These are phyloP conservation scores for Hyposoter didymator DNA, from an alignment of 2,888 invertebrate species.

Conservation along the genomic window DNA sequence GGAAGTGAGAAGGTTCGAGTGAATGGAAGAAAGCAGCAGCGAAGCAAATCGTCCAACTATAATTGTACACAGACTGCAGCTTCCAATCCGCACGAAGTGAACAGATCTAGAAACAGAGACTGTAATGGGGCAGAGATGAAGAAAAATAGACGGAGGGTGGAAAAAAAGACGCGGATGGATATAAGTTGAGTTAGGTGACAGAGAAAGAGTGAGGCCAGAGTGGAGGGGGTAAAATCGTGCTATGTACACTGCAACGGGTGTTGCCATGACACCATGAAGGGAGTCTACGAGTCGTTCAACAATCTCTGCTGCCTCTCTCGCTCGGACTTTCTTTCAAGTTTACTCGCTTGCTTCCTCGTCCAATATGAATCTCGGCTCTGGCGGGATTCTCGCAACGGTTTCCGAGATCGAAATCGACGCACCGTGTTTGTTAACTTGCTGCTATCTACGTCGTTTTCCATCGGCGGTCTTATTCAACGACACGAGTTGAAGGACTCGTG, in stretches of 20 bases:
- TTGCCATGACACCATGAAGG: constrained; percentile 83
- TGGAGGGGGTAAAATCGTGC: constrained; percentile 25
- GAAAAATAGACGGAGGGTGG: constrained; percentile 12
- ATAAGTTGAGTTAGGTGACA: constrained; percentile 56
- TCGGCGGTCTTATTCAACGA: constrained; percentile 62
- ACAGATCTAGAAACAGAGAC: neutral
- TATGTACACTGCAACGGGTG: constrained; percentile 75
- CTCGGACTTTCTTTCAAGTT: constrained; percentile 61
- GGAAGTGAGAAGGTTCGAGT: neutral
- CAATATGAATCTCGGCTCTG: constrained; percentile 49
- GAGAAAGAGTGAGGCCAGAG: constrained; percentile 36
- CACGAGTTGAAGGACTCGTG: constrained; percentile 65
- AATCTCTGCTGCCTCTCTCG: constrained; percentile 52
- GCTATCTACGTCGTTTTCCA: constrained; percentile 51
- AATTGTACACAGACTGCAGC: neutral
- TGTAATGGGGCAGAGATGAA: constrained; percentile 39
- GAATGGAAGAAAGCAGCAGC: neutral
- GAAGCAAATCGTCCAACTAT: neutral
- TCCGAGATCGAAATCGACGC: constrained; percentile 39
- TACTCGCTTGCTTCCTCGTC: constrained; percentile 52
- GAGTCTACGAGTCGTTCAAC: constrained; percentile 72
- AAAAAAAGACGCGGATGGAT: constrained; percentile 46
- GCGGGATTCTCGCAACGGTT: constrained; percentile 45
- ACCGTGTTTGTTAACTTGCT: constrained; percentile 17
- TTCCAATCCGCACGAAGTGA: neutral